A percentile compares a stretch with the other conserved stretches of the same genome.
These are phyloP conservation scores for Sinopyrophorus schimmeli DNA, from an alignment of 2,888 invertebrate genomes.

Conservation along the genomic window DNA sequence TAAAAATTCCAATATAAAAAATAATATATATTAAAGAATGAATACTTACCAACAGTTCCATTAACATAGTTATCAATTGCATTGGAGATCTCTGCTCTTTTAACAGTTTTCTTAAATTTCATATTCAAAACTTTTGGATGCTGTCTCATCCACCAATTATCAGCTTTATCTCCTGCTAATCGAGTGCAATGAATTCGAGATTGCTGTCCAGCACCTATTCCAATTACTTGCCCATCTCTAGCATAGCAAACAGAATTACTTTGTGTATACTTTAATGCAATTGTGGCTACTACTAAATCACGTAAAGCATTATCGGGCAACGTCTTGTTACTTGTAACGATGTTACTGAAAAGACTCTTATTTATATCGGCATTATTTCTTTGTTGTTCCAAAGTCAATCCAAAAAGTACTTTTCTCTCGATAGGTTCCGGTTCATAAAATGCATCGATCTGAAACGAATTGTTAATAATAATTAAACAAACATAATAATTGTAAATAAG, in stretches of 20 bases:
- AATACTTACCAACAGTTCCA: conserved; percentile 75
- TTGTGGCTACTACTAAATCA: conserved; percentile 93
- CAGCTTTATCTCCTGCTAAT: conserved; percentile 95
- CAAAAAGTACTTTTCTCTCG: conserved; percentile 84
- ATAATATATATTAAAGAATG: too few relatives aligned
- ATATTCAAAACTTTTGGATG: conserved; percentile 84
- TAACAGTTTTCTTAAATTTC: conserved; percentile 83
- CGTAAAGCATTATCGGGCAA: conserved; percentile 77
- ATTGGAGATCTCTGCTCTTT: conserved; percentile 91
- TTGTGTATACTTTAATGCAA: conserved; percentile 96
- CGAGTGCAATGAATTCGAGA: conserved; percentile 98
- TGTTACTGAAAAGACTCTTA: conserved; percentile 73
- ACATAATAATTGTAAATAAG: not conserved
- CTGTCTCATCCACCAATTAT: conserved; percentile 96
- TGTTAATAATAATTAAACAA: not conserved
- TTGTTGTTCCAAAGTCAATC: conserved; percentile 82
- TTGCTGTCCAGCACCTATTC: conserved; percentile 99
- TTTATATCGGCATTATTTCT: conserved; percentile 88
- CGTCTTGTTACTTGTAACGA: conserved; percentile 72
- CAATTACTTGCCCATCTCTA: conserved; percentile 87
- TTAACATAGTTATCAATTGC: conserved; percentile 94
- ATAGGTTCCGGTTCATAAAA: conserved; percentile 77
- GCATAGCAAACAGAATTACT: conserved; percentile 99
- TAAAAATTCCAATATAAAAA: too few relatives aligned
- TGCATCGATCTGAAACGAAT: conserved; percentile 72